Evolutionary conservation across 1,140 invertebrate species (phyloP).

Genomic region (Drosophila serrata): DNA sequence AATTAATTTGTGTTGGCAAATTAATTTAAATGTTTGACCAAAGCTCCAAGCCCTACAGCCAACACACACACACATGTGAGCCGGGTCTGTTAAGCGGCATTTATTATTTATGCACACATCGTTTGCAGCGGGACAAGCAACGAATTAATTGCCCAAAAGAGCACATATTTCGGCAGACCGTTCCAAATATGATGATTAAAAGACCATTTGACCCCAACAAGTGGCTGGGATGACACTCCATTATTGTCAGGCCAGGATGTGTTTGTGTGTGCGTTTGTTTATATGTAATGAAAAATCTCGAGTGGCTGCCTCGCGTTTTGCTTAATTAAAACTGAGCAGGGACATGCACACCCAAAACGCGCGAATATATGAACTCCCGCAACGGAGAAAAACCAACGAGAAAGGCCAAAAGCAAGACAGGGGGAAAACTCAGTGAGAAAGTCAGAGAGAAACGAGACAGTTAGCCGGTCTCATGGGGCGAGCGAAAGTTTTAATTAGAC

Average conservation of each 20-base stretch:
- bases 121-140: slow-evolving; percentile 49
- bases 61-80: slow-evolving; percentile 11
- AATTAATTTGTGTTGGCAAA: slow-evolving; percentile 80
- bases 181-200: slow-evolving; percentile 61
- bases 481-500: slow-evolving; percentile 80
- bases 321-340: slow-evolving; percentile 81
- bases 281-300: slow-evolving; percentile 74
- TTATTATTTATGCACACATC: slow-evolving; percentile 74
- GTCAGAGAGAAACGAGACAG: slow-evolving; percentile 20
- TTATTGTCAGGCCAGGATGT: slow-evolving; percentile 15
- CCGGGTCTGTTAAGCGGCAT: slow-evolving; percentile 52
- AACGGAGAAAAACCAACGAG: slow-evolving; percentile 23
- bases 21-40: slow-evolving; percentile 79
- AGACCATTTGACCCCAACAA: slow-evolving; percentile 51
- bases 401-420: neutral
- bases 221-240: slow-evolving; percentile 12
- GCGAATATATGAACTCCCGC: slow-evolving; percentile 23
- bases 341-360: slow-evolving; percentile 22
- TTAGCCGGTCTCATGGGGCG: slow-evolving; percentile 29
- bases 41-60: slow-evolving; percentile 34
- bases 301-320: slow-evolving; percentile 72
- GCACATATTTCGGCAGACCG: slow-evolving; percentile 24
- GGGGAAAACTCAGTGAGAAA: neutral
- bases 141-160: slow-evolving; percentile 68
- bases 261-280: neutral